Percentiles rank a stretch among this genome's conserved stretches.
These are phyloP conservation scores for Cyphomyrus plagiostoma DNA, from an alignment of 2,113 vertebrate genomes.

Conservation along the genomic window DNA sequence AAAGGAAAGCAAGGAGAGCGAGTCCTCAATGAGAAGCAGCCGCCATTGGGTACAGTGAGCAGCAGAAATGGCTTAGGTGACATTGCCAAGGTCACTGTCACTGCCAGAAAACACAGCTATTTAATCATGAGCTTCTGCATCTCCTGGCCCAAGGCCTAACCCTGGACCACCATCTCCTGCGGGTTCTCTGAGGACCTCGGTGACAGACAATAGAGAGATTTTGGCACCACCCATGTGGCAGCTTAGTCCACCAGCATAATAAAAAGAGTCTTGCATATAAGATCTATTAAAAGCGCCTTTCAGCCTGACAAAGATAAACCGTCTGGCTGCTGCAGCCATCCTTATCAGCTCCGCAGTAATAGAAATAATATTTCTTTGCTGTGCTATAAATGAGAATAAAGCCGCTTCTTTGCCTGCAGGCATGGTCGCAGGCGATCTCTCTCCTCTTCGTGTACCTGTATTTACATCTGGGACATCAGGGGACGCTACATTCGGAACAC, in stretches of 20 bases:
- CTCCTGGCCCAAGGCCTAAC: slow-evolving; percentile 35
- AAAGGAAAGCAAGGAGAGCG: slow-evolving; percentile 26
- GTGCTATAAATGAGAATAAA: slow-evolving; percentile 25
- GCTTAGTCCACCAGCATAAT: slow-evolving; percentile 33
- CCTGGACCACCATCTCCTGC: slow-evolving; percentile 25
- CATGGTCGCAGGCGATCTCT: neutral
- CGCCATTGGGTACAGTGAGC: slow-evolving; percentile 19
- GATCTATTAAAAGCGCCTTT: slow-evolving; percentile 36
- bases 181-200: slow-evolving; percentile 32
- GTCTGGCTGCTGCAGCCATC: slow-evolving; percentile 17
- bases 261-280: slow-evolving; percentile 38
- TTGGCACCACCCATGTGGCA: slow-evolving; percentile 23
- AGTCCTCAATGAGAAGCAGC: slow-evolving; percentile 17
- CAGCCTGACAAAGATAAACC: slow-evolving; percentile 30
- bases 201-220: slow-evolving; percentile 29
- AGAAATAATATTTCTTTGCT: slow-evolving; percentile 26
- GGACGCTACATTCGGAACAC: neutral
- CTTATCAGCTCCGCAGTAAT: slow-evolving; percentile 34
- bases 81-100: slow-evolving; percentile 43
- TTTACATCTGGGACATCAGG: slow-evolving; percentile 12
- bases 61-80: slow-evolving; percentile 30
- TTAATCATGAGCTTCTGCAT: slow-evolving; percentile 40
- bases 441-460: neutral
- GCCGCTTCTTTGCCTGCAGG: slow-evolving; percentile 18
- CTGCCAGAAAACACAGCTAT: slow-evolving; percentile 35